These are phyloP conservation scores for Enteromius paludinosus DNA, from an alignment of 2,797 vertebrate genomes.

Conservation along the genomic window DNA sequence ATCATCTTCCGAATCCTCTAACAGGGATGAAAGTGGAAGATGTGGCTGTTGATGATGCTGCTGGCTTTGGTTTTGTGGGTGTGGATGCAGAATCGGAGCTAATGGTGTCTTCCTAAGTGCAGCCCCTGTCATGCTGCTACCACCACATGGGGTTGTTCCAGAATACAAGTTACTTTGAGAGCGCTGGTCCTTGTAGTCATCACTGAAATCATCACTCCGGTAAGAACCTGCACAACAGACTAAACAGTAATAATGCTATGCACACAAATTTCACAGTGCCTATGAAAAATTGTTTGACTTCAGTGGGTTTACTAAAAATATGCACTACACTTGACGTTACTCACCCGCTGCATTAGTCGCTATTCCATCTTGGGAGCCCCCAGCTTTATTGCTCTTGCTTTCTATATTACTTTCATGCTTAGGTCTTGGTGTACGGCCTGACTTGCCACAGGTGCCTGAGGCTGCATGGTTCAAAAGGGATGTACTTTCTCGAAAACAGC, in stretches of 20 bases:
- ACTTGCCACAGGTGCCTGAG: constrained; percentile 86
- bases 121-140: constrained; percentile 79
- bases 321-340: constrained; percentile 49
- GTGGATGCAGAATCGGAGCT: constrained; percentile 84
- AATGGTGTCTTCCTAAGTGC: constrained; percentile 85
- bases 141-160: constrained; percentile 83
- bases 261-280: constrained; percentile 51
- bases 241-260: constrained; percentile 78
- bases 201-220: constrained; percentile 63
- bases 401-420: constrained; percentile 74
- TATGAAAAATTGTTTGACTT: constrained; percentile 40
- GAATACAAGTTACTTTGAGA: constrained; percentile 85
- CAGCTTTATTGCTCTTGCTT: constrained; percentile 79
- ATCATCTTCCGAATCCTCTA: constrained; percentile 86
- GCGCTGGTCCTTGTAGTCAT: constrained; percentile 84
- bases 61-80: constrained; percentile 83
- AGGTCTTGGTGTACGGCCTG: constrained; percentile 81
- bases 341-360: constrained; percentile 67
- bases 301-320: constrained; percentile 42
- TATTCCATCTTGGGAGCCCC: constrained; percentile 76
- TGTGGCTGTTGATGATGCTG: constrained; percentile 77
- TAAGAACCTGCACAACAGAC: constrained; percentile 84
- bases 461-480: constrained; percentile 87
- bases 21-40: constrained; percentile 83
- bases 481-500: constrained; percentile 85